A percentile compares a stretch with the other conserved stretches of the same genome.
Evolutionary conservation across 2,113 vertebrate genomes (phyloP).

Genomic region (Corythaeola cristata): DNA sequence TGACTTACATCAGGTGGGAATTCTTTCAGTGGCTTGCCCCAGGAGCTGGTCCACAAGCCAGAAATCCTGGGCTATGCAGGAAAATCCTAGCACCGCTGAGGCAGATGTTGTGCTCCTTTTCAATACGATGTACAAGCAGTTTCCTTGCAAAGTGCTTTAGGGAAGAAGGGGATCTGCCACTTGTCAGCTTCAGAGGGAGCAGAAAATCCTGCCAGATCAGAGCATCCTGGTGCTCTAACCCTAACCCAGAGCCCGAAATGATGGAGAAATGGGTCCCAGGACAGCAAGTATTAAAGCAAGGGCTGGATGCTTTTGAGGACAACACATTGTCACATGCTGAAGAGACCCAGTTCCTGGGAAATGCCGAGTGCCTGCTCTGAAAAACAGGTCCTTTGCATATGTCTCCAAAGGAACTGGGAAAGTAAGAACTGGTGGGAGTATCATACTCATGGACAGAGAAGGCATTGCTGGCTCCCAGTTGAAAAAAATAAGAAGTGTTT

Average conservation of each 20-base stretch:
- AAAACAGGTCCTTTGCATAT: not conserved
- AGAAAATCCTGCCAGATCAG: not conserved
- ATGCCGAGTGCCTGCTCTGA: not conserved
- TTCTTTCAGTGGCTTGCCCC: not conserved
- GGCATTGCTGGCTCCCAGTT: not conserved
- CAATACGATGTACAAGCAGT: not conserved
- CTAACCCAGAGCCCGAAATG: not conserved
- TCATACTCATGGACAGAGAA: not conserved
- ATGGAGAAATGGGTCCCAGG: not conserved
- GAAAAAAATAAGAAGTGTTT: not conserved
- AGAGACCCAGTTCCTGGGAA: not conserved
- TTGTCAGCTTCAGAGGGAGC: fast-evolving
- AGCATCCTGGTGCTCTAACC: not conserved
- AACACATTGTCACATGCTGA: not conserved
- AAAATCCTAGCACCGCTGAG: fast-evolving
- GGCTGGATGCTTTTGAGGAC: not conserved
- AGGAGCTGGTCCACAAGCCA: not conserved
- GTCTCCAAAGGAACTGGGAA: not conserved
- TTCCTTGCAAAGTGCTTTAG: not conserved
- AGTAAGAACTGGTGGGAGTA: not conserved
- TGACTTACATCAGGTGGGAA: not conserved
- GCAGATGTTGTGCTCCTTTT: not conserved
- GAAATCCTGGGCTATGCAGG: not conserved
- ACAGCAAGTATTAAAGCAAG: not conserved
- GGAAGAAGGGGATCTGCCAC: not conserved